Percentiles rank a stretch among this genome's conserved stretches.
Conservation (phyloP, 2,888 invertebrate species). For the Drosophila robusta region DNA sequence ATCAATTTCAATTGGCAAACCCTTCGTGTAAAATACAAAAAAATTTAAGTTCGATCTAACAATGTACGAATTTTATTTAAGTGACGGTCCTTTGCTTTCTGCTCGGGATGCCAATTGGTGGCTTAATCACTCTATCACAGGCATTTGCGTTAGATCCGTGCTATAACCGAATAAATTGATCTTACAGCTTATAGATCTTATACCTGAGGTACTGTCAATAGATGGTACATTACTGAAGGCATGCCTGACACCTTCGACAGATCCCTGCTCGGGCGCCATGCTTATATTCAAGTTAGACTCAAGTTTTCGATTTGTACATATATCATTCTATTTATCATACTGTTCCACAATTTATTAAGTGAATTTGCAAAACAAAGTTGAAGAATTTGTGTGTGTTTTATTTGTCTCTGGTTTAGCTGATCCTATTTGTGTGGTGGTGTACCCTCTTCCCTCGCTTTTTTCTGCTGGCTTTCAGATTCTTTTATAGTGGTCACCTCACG, state of each 20-base stretch:
- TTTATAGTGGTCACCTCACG: background rate
- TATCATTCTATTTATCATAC: too few species aligned
- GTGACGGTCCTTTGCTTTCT: too few species aligned
- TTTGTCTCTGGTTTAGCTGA: background rate
- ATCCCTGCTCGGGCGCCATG: background rate
- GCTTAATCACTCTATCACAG: too few species aligned
- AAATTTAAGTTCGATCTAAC: conserved; percentile 41
- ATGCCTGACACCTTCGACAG: background rate
- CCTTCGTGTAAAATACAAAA: conserved; percentile 43
- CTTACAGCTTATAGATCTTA: too few species aligned
- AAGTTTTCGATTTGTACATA: too few species aligned
- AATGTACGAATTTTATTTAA: background rate
- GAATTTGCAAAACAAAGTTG: background rate
- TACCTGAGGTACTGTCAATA: too few species aligned
- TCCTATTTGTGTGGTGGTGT: background rate
- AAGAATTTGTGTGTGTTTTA: background rate
- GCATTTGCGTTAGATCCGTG: too few species aligned
- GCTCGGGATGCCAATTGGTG: too few species aligned
- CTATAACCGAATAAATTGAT: too few species aligned
- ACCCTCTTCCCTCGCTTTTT: too few species aligned
- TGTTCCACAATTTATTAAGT: background rate
- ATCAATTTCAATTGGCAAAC: conserved; percentile 42
- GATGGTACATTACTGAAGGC: too few species aligned
- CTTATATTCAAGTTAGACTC: too few species aligned
- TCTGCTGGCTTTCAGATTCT: background rate